Evolutionary conservation across 92 coral and sea anemone genomes (phyloP).

Genomic region (Zoanthus solanderi): DNA sequence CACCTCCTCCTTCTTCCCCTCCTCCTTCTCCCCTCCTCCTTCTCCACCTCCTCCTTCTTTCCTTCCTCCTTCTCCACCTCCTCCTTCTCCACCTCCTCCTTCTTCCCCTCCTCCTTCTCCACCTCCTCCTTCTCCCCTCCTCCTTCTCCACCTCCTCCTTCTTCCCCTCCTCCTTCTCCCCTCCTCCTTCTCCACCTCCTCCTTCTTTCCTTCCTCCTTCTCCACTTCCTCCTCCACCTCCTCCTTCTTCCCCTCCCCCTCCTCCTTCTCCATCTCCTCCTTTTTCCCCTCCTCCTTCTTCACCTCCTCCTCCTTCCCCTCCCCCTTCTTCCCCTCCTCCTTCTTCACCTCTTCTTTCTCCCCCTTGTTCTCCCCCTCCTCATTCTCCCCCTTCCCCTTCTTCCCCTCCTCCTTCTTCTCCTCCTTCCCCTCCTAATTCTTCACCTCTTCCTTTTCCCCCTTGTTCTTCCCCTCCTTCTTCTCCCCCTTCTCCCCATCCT

Average conservation of each 20-base stretch:
- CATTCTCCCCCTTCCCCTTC: background rate
- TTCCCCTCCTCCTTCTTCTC: background rate
- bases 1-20: too few relatives aligned
- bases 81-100: background rate
- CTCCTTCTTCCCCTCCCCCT: background rate
- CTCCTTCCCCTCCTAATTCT: background rate
- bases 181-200: background rate
- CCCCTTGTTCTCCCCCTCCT: background rate
- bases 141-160: too few relatives aligned
- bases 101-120: background rate
- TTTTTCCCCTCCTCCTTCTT: background rate
- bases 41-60: too few relatives aligned
- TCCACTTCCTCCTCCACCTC: background rate
- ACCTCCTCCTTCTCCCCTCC: background rate
- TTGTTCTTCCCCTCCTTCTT: background rate
- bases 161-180: background rate
- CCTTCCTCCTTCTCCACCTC: background rate
- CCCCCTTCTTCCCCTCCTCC: background rate
- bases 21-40: too few relatives aligned
- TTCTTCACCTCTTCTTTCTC: background rate
- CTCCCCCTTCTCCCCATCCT: background rate
- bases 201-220: background rate
- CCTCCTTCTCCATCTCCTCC: background rate
- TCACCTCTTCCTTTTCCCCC: too few relatives aligned
- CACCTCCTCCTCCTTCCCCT: background rate